Conservation (phyloP, 2,888 invertebrate genomes). For the Cephonodes hylas region DNA sequence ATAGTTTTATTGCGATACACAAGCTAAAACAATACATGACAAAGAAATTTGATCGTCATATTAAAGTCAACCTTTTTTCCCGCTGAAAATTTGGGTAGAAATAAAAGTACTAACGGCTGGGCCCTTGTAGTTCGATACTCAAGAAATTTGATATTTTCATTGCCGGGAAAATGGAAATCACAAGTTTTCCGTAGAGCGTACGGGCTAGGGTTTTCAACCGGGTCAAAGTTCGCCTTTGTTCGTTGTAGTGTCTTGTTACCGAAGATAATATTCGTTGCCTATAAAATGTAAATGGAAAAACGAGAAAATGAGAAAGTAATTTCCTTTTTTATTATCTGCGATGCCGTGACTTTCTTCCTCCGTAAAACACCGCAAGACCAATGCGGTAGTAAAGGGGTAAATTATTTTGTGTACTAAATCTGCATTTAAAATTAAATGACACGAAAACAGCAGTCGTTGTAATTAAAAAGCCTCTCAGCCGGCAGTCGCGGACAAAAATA, state of each 20-base stretch:
- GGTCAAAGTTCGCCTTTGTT: background rate
- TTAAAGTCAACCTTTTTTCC: background rate
- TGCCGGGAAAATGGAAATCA: background rate
- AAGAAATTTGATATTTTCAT: background rate
- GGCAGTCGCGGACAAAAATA: background rate
- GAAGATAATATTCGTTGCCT: background rate
- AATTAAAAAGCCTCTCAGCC: background rate
- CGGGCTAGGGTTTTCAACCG: background rate
- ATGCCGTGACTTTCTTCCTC: background rate
- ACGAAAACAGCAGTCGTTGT: background rate
- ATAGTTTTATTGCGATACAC: too few relatives aligned
- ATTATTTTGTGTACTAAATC: background rate
- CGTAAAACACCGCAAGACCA: too few relatives aligned
- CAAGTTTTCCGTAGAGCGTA: background rate
- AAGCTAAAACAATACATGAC: too few relatives aligned
- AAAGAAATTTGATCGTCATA: background rate
- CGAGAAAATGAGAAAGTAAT: too few relatives aligned
- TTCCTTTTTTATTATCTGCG: too few relatives aligned
- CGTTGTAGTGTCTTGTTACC: background rate
- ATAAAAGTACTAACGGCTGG: too few relatives aligned
- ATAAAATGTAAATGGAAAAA: too few relatives aligned
- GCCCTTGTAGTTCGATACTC: background rate
- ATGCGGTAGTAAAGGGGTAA: too few relatives aligned
- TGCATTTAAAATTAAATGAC: background rate
- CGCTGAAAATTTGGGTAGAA: background rate